Evolutionary conservation across 2,888 invertebrate genomes (phyloP).

Genomic region (Coelogynopora nodosa): DNA sequence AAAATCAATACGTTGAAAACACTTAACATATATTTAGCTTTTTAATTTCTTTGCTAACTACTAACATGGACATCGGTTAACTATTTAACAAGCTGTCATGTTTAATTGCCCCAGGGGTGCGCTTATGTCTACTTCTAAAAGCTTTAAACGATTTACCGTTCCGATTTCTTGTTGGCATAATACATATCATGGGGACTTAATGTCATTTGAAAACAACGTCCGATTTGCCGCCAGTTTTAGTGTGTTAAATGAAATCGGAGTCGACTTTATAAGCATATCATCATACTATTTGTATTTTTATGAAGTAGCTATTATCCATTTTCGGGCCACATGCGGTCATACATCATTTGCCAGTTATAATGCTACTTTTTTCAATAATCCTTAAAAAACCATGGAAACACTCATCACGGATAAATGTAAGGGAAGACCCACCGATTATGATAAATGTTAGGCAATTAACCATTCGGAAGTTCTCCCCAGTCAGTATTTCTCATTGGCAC

Average conservation of each 20-base stretch:
- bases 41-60: neutral
- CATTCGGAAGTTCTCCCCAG: neutral
- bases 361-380: neutral
- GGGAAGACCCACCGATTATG: neutral
- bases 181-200: neutral
- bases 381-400: neutral
- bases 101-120: neutral
- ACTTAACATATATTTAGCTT: no score
- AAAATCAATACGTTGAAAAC: no score
- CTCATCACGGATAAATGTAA: neutral
- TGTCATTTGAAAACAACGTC: neutral
- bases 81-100: neutral
- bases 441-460: neutral
- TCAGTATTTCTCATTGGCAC: neutral
- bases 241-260: neutral
- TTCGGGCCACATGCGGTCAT: constrained; percentile 5
- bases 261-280: neutral
- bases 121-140: neutral
- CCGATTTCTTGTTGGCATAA: neutral
- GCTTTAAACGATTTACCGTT: neutral
- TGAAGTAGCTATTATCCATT: neutral
- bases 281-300: neutral
- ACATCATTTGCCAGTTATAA: neutral
- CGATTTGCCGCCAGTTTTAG: neutral
- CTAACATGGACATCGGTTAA: neutral